Evolutionary conservation across 2,888 invertebrate genomes (phyloP).

Genomic region (Cosmia pyralina): DNA sequence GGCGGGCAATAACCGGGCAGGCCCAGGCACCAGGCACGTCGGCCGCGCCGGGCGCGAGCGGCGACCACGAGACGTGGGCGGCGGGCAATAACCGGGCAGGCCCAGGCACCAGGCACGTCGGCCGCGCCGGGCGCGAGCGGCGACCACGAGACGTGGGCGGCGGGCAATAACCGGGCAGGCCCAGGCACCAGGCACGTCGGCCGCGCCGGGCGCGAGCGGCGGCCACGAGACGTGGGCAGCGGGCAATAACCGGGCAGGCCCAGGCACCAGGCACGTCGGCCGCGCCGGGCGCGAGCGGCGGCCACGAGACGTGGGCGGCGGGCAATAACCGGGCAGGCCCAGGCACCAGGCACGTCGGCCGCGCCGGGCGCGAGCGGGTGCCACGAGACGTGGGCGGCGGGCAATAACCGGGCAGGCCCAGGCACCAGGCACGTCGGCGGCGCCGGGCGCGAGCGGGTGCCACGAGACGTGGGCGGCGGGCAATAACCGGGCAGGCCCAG

Average conservation of each 20-base stretch:
- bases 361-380: conserved; percentile 53
- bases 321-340: conserved; percentile 32
- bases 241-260: conserved; percentile 33
- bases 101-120: conserved; percentile 7
- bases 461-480: conserved; percentile 58
- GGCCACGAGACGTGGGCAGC: conserved; percentile 56
- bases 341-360: conserved; percentile 3
- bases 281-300: conserved; percentile 56
- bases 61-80: conserved; percentile 59
- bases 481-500: conserved; percentile 31
- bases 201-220: conserved; percentile 53
- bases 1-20: conserved; percentile 28
- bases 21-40: conserved; percentile 10
- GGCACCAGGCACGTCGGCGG: conserved; percentile 5
- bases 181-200: not conserved
- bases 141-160: conserved; percentile 58
- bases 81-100: conserved; percentile 32
- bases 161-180: conserved; percentile 34
- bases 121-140: conserved; percentile 51
- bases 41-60: conserved; percentile 49
- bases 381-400: conserved; percentile 59
- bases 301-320: conserved; percentile 54
- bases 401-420: conserved; percentile 31
- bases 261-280: not conserved
- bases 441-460: conserved; percentile 54